Conservation (phyloP, 2,797 vertebrate genomes). For the Channallabes apus region DNA sequence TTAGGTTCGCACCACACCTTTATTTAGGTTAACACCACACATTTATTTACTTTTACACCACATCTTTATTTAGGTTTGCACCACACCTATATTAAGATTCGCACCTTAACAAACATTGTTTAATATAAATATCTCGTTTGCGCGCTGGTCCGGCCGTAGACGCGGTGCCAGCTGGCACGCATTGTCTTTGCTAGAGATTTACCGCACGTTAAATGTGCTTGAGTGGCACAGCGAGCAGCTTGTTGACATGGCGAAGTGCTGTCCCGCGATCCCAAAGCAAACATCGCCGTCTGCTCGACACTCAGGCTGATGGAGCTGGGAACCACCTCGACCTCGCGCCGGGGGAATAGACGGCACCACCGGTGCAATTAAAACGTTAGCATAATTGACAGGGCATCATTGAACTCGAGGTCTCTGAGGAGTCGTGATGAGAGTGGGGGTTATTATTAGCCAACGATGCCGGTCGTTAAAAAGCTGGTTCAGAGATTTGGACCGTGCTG, state of each 20-base stretch:
- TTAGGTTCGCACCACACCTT: too few species aligned
- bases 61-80: too few species aligned
- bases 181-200: slow-evolving; percentile 36
- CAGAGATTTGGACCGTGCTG: slow-evolving; percentile 4
- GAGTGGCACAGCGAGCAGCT: slow-evolving; percentile 35
- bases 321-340: slow-evolving; percentile 35
- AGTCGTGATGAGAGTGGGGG: slow-evolving; percentile 17
- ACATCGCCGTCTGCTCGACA: slow-evolving; percentile 42
- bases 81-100: too few species aligned
- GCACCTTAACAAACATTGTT: neutral
- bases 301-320: slow-evolving; percentile 45
- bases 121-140: neutral
- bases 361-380: slow-evolving; percentile 57
- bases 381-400: slow-evolving; percentile 55
- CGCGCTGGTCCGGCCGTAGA: neutral
- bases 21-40: too few species aligned
- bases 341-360: slow-evolving; percentile 44
- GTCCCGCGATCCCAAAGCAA: slow-evolving; percentile 53
- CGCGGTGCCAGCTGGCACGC: neutral
- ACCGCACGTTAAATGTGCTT: slow-evolving; percentile 31
- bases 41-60: too few species aligned
- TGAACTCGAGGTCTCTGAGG: slow-evolving; percentile 46
- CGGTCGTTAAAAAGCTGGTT: slow-evolving; percentile 40
- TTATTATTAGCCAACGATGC: slow-evolving; percentile 37
- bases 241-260: slow-evolving; percentile 49